phyloP scores from a whole-genome alignment of 2,797 vertebrate species.

The Eulemur rubriventer region DNA sequence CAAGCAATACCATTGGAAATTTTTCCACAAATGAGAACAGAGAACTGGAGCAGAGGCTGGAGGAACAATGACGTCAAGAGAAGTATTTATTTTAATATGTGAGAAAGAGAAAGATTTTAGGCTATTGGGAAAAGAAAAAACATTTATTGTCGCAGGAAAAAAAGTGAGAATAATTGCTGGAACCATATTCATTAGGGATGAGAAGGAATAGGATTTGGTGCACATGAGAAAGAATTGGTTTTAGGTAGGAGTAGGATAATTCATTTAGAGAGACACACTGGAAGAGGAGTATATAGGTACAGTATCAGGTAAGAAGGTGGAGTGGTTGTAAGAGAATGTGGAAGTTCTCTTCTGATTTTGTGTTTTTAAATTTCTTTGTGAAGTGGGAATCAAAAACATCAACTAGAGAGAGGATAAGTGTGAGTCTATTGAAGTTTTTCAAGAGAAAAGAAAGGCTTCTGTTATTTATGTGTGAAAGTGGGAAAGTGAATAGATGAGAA shows the following conservation, averaged over 20 bases:
- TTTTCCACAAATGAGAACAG: not conserved
- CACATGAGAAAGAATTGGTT: not conserved
- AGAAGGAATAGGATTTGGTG: not conserved
- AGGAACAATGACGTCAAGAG: not conserved
- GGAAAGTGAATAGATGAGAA: not conserved
- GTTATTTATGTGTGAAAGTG: no score
- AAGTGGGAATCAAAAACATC: not conserved
- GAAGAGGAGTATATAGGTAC: no score
- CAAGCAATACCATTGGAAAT: not conserved
- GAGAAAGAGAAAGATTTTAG: not conserved
- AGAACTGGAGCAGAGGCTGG: not conserved
- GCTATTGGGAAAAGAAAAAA: not conserved
- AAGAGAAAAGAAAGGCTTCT: not conserved
- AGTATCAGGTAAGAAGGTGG: not conserved
- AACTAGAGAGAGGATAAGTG: not conserved
- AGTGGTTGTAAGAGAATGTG: not conserved
- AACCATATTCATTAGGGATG: not conserved
- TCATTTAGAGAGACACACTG: not conserved
- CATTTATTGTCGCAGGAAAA: not conserved
- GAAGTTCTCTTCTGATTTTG: not conserved
- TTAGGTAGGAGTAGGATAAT: not conserved
- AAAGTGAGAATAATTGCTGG: not conserved
- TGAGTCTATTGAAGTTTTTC: not conserved
- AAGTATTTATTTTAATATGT: not conserved
- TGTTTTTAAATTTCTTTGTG: not conserved